Percentiles rank a stretch among this genome's conserved stretches.
Conservation (phyloP, 2,888 invertebrate species). For the Leuctra nigra region DNA sequence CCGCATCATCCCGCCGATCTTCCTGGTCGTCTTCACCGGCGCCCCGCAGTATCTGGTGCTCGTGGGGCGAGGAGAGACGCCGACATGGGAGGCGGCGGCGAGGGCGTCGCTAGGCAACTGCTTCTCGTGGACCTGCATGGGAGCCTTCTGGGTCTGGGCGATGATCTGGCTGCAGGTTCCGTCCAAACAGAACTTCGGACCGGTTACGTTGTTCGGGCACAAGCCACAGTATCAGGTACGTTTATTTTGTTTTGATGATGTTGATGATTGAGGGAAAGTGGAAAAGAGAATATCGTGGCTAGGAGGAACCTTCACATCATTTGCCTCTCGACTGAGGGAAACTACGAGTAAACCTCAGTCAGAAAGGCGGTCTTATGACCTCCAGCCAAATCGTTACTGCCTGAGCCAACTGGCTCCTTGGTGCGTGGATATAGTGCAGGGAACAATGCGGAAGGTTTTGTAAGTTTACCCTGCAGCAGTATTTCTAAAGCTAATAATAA, state of each 20-base stretch:
- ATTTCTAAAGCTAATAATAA: no score
- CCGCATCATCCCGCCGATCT: conserved; percentile 35
- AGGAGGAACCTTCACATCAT: no score
- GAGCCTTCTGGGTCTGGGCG: conserved; percentile 37
- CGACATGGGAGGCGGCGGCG: conserved; percentile 26
- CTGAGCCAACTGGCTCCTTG: no score
- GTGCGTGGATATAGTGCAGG: no score
- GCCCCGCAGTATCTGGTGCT: conserved; percentile 35
- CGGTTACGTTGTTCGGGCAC: conserved; percentile 43
- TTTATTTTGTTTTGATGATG: background rate
- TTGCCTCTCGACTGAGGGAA: no score
- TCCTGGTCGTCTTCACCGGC: conserved; percentile 36
- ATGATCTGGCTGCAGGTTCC: conserved; percentile 40
- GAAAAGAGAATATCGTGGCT: background rate
- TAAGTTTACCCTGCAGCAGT: no score
- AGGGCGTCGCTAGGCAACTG: conserved; percentile 33
- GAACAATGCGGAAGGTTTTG: no score
- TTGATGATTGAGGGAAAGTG: background rate
- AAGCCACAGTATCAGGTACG: conserved; percentile 37
- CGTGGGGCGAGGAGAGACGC: conserved; percentile 32
- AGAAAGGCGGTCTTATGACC: no score
- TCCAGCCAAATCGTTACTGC: no score
- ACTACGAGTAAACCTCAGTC: no score
- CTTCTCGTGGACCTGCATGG: conserved; percentile 36
- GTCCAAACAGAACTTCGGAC: conserved; percentile 40